Evolutionary conservation across 2,113 vertebrate species (phyloP).

Genomic region (Semicossyphus pulcher): DNA sequence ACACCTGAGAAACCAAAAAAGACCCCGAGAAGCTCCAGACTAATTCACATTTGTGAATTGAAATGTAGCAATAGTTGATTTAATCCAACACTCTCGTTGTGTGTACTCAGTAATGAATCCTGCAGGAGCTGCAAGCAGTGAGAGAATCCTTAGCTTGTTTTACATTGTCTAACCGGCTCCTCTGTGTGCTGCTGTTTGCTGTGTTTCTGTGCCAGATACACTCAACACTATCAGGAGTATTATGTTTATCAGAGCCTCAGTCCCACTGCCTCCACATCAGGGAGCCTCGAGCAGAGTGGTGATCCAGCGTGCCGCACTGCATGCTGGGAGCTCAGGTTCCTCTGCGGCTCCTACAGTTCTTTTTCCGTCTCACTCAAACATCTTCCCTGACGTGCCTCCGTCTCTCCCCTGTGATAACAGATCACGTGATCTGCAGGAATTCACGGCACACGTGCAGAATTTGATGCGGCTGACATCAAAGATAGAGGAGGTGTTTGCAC

Average conservation of each 20-base stretch:
- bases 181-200: not conserved
- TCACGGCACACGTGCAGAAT: slow-evolving; percentile 34
- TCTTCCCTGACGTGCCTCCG: not conserved
- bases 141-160: not conserved
- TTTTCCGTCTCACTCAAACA: not conserved
- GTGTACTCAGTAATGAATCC: not conserved
- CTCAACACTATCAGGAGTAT: not conserved
- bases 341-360: not conserved
- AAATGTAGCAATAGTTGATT: too few relatives aligned
- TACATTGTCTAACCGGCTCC: not conserved
- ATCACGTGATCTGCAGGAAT: slow-evolving; percentile 3
- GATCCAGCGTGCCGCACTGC: not conserved
- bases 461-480: slow-evolving; percentile 39
- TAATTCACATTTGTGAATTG: too few relatives aligned
- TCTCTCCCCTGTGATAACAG: slow-evolving; percentile 18
- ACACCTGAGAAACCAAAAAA: too few relatives aligned
- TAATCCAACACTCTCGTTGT: too few relatives aligned
- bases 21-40: too few relatives aligned
- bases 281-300: not conserved
- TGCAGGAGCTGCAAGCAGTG: too few relatives aligned
- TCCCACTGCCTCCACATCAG: not conserved
- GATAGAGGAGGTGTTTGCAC: slow-evolving; percentile 25
- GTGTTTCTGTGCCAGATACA: not conserved
- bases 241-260: slow-evolving; percentile 13
- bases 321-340: slow-evolving; percentile 17